Base-by-base conservation (phyloP, 2,797 vertebrate genomes). In the Pagetopsis macropterus region DNA sequence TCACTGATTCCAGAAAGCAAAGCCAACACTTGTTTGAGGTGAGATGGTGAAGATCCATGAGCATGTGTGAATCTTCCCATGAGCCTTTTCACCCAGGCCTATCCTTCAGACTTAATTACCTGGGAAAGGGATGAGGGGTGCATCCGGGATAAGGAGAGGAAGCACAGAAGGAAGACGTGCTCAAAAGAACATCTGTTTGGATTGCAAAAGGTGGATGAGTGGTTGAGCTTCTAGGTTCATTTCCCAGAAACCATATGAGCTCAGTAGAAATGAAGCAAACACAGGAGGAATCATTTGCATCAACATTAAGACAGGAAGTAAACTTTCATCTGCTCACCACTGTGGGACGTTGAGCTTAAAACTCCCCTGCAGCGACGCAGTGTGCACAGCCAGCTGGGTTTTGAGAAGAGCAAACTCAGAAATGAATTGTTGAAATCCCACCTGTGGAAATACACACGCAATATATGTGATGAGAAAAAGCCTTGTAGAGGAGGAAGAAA, bases 161-260 rank as follows among this genome's bases (percentile, higher is more conserved):
- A 69, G 57, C 52, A 43, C 14, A 27, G 37, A 79, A 51, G 76
- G 15, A 58, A 70, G 52, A 70, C 51, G 19, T 31, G 54, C 31
- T 65, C 61, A 41, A 61, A 63, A 49, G 66, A 78, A 58, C 72
- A 84, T 71, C 58, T 80, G 74, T 66, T 75, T 72, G 44, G 31
- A 43, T 79, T 66, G 43, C 27, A 16, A 44, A 58, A 23, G 21
- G 33, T 8, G 33, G 33, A 8, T 37, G 33, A 59, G 43, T 49
- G 19, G 27, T n/a, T n/a, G 15, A 55, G 68, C 54, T 67, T n/a
- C 16, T 19, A 33, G 27, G 27, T 63, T 71, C 9, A 40, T 45
- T 61, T 64, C 19, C 60, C 9, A 57, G 21, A 69, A 75, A 59
- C 11, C 45, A 5, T n/a, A 68, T 19, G 61, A 65, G 2, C 1